These are phyloP conservation scores for Chionoecetes opilio DNA, from an alignment of 1,140 invertebrate genomes.

Conservation along the genomic window DNA sequence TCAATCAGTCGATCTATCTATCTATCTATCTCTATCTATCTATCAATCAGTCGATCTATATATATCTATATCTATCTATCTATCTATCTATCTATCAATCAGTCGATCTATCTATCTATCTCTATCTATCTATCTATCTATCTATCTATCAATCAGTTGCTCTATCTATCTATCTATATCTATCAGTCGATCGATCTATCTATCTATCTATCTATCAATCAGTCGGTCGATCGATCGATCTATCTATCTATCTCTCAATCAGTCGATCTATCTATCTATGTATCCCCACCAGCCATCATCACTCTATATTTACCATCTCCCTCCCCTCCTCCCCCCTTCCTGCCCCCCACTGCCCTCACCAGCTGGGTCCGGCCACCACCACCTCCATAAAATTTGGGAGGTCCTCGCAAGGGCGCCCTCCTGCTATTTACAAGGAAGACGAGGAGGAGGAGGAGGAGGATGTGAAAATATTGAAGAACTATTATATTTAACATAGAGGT, in stretches of 20 bases:
- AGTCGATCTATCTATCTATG: too few species aligned
- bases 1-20: too few species aligned
- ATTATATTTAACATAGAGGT: neutral
- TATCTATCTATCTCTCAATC: conserved; percentile 12
- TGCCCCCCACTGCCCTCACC: neutral
- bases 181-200: too few species aligned
- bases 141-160: too few species aligned
- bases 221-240: neutral
- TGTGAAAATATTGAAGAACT: neutral
- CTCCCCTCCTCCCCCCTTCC: neutral
- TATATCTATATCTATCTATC: neutral
- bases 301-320: neutral
- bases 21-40: too few species aligned
- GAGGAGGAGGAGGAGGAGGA: conserved; percentile 28
- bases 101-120: neutral
- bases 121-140: too few species aligned
- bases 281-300: neutral
- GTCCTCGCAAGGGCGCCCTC: conserved; percentile 40
- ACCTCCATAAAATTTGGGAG: conserved; percentile 42
- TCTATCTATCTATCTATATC: too few species aligned
- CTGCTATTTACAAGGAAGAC: neutral
- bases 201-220: neutral
- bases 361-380: conserved; percentile 56
- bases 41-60: too few species aligned
- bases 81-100: neutral